Evolutionary conservation across 1,140 invertebrate species (phyloP), one percentile per base, ranked within the genome.

Genomic region (Drosophila baimaii): DNA sequence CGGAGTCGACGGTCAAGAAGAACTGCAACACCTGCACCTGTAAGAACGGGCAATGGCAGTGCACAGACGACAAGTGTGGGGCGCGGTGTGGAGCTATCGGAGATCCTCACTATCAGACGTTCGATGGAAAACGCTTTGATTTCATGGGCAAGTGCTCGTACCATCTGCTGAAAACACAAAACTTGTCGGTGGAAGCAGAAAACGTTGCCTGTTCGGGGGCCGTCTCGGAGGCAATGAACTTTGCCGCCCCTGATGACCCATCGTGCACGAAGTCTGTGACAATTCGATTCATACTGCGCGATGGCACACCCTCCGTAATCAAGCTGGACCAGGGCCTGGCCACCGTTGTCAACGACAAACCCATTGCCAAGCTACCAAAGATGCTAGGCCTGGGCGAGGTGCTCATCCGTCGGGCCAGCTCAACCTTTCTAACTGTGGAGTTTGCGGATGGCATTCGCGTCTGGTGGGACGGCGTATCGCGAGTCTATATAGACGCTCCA

Each of bases 141-240:
- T 98, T 98, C 90, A 97, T 97, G 96, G 97, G 97, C 10, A 95
- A 95, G 69, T 98, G 97, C 92, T 95, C 95, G 0, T 98, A 98
- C 88, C 96, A 96, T 82, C 90, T 98, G 43, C 92, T 98, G 1
- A 95, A 95, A 76, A 92, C 93, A 0, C 81, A 93, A 0, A 94
- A 96, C 75, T 94, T 96, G 74, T 95, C 94, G 0, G 93, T 98
- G 23, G 95, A 97, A 82, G 95, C 95, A 1, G 96, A 98, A 92
- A 98, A 98, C 89, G 94, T 96, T 0, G 95, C 95, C 1, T 98
- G 97, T 86, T 94, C 95, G 39, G 96, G 96, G 5, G 93, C 95
- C 21, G 95, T 97, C 41, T 96, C 95, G 8, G 94, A 96, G 92
- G 94, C 93, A 21, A 95, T 96, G 94, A 95, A 95, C 74, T 94